Percentiles rank a stretch among this genome's conserved stretches.
These are phyloP conservation scores for Hypsibius dujardini DNA, from an alignment of 1,140 invertebrate species.

Conservation along the genomic window DNA sequence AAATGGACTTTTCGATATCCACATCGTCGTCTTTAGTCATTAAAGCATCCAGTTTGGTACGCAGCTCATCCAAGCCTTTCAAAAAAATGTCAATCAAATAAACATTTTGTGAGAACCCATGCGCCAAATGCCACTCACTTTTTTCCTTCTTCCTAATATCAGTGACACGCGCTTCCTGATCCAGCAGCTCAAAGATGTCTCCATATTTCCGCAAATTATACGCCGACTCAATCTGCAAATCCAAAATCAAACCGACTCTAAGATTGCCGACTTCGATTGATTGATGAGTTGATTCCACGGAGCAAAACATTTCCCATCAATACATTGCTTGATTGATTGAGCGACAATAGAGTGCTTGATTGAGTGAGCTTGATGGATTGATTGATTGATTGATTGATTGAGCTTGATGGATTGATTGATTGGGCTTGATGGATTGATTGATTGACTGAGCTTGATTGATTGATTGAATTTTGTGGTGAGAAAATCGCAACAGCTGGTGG, in stretches of 20 bases:
- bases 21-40: constrained; percentile 10
- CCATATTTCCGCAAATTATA: not conserved
- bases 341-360: no score
- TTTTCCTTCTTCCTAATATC: not conserved
- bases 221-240: not conserved
- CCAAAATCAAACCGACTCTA: no score
- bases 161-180: not conserved
- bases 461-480: no score
- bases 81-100: not conserved
- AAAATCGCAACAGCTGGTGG: not conserved
- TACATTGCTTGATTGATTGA: no score
- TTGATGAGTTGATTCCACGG: no score
- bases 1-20: not conserved
- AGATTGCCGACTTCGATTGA: no score
- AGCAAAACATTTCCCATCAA: no score
- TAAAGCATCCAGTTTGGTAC: not conserved
- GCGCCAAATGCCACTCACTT: not conserved
- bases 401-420: no score
- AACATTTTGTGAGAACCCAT: not conserved
- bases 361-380: no score
- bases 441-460: no score
- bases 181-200: not conserved
- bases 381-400: no score
- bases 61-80: not conserved
- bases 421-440: no score